These are phyloP conservation scores for Serinus canaria DNA, from an alignment of 2,113 vertebrate species.

Conservation along the genomic window DNA sequence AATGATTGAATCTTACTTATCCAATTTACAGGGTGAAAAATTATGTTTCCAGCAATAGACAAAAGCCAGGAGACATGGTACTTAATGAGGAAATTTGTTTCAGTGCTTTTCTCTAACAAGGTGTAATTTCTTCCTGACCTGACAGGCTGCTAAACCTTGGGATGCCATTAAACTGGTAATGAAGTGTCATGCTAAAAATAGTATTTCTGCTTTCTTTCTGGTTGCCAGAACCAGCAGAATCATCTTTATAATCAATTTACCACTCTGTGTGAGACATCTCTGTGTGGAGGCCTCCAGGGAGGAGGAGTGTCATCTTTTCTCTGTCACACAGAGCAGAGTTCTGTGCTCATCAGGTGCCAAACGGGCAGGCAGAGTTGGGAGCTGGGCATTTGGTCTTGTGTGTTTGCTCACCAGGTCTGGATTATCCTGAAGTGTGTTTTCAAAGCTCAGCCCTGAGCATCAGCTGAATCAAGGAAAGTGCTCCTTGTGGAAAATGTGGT, in stretches of 20 bases:
- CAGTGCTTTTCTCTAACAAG: neutral
- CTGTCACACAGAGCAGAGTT: neutral
- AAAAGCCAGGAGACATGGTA: neutral
- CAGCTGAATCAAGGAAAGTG: neutral
- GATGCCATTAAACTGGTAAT: conserved; percentile 11
- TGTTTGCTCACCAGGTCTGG: neutral
- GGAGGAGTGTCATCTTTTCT: neutral
- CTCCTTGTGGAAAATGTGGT: neutral
- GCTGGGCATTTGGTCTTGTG: neutral
- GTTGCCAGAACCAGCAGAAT: neutral
- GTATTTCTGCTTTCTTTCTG: neutral
- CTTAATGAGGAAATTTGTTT: neutral
- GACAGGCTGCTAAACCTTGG: neutral
- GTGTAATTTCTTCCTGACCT: neutral
- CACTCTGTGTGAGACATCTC: neutral
- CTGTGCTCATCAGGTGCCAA: neutral
- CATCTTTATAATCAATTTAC: neutral
- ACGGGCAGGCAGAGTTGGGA: neutral
- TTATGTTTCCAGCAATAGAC: neutral
- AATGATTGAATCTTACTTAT: neutral
- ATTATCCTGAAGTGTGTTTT: neutral
- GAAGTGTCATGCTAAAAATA: neutral
- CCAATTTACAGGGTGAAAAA: neutral
- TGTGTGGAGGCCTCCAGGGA: neutral
- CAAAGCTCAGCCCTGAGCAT: neutral